Percentiles rank a stretch among this genome's conserved stretches.
Evolutionary conservation across 2,113 vertebrate genomes (phyloP).

Genomic region (Dicrurus megarhynchus): DNA sequence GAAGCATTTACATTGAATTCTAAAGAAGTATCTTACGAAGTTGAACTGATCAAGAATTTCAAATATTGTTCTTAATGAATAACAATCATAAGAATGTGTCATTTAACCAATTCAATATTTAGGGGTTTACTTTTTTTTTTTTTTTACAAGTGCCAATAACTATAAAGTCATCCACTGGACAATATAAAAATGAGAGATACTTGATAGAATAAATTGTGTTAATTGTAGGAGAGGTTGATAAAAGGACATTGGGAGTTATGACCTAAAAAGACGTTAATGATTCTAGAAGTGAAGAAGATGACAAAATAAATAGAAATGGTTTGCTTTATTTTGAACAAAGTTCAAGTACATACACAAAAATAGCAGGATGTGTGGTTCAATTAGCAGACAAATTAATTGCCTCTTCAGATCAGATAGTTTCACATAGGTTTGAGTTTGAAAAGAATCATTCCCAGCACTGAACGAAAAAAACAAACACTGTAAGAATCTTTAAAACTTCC

Average conservation of each 20-base stretch:
- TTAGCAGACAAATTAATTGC: not conserved
- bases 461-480: not conserved
- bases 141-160: not conserved
- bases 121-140: not conserved
- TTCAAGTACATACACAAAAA: not conserved
- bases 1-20: not conserved
- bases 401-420: not conserved
- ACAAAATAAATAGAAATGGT: not conserved
- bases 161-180: not conserved
- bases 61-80: not conserved
- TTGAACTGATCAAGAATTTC: not conserved
- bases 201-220: not conserved
- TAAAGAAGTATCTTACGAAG: not conserved
- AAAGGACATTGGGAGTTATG: not conserved
- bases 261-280: not conserved
- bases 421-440: not conserved
- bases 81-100: not conserved
- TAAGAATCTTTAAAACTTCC: not conserved
- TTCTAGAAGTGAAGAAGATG: not conserved
- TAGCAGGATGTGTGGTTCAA: not conserved
- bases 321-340: not conserved
- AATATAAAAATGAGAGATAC: not conserved
- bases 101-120: not conserved
- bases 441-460: not conserved
- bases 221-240: not conserved